phyloP scores from a whole-genome alignment of 2,888 invertebrate genomes.

The Chalcis sispes region DNA sequence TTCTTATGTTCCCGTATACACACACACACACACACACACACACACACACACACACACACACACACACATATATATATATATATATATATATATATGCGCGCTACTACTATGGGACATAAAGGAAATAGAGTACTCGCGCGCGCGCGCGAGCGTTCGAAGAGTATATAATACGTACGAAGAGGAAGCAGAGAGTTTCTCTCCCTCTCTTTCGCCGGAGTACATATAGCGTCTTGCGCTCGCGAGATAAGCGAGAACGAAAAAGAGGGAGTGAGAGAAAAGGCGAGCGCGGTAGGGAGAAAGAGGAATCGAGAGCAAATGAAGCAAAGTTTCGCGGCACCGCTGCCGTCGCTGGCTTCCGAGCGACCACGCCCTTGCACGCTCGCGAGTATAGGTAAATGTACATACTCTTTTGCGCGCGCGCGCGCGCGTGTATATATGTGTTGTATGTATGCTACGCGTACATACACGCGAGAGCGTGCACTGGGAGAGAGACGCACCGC shows the following conservation, averaged over 20 bases:
- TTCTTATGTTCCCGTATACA: neutral
- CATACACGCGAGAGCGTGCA: neutral
- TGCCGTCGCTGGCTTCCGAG: slow-evolving; percentile 45
- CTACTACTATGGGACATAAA: neutral
- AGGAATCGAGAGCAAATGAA: slow-evolving; percentile 55
- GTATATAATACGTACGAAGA: neutral
- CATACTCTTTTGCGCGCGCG: neutral
- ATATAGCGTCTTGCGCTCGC: too few relatives aligned
- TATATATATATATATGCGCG: neutral
- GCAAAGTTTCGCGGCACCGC: slow-evolving; percentile 45
- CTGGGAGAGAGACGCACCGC: slow-evolving; percentile 9
- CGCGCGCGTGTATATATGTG: too few relatives aligned
- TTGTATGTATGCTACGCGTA: too few relatives aligned
- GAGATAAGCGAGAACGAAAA: slow-evolving; percentile 13
- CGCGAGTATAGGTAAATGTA: neutral
- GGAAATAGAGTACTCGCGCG: neutral
- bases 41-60: slow-evolving; percentile 7
- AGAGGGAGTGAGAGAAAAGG: slow-evolving; percentile 2
- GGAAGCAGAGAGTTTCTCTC: neutral
- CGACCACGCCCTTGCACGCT: slow-evolving; percentile 52
- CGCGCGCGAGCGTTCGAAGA: slow-evolving; percentile 7
- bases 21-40: slow-evolving; percentile 1
- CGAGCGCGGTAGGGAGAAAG: slow-evolving; percentile 25
- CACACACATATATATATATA: too few relatives aligned
- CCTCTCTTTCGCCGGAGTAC: too few relatives aligned